A percentile compares a stretch with the other conserved stretches of the same genome.
Evolutionary conservation across 2,113 vertebrate genomes (phyloP).

Genomic region (Motacilla alba): DNA sequence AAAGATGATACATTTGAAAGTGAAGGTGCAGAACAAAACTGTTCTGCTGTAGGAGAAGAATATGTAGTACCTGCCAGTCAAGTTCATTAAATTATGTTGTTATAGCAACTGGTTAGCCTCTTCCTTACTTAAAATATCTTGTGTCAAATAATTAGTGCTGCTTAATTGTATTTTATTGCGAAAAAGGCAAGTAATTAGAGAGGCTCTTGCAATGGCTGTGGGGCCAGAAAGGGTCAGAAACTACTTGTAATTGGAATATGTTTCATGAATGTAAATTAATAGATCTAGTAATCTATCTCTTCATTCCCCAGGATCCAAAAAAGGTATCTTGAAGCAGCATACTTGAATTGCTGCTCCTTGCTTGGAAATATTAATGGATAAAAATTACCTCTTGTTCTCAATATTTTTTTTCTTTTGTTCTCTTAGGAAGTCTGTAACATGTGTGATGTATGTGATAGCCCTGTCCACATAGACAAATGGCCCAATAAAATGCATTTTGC

Average conservation of each 20-base stretch:
- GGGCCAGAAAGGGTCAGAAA: conserved; percentile 8
- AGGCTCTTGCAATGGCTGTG: neutral
- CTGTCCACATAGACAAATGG: neutral
- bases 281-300: neutral
- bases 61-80: neutral
- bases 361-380: neutral
- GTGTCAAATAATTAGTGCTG: conserved; percentile 25
- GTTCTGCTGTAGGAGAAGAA: neutral
- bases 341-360: neutral
- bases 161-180: conserved; percentile 37
- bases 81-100: neutral
- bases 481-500: neutral
- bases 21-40: neutral
- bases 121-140: neutral
- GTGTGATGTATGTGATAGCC: neutral
- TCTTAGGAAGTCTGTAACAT: neutral
- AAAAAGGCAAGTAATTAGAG: conserved; percentile 32
- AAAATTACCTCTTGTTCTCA: neutral
- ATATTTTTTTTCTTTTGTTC: neutral
- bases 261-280: neutral
- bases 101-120: conserved; percentile 5
- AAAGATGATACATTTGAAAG: neutral
- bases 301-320: neutral
- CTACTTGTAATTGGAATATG: conserved; percentile 11
- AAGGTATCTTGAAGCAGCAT: neutral